Evolutionary conservation across 2,888 invertebrate genomes (phyloP), one percentile per base, ranked within the genome.

Genomic region (Pterostichus madidus): DNA sequence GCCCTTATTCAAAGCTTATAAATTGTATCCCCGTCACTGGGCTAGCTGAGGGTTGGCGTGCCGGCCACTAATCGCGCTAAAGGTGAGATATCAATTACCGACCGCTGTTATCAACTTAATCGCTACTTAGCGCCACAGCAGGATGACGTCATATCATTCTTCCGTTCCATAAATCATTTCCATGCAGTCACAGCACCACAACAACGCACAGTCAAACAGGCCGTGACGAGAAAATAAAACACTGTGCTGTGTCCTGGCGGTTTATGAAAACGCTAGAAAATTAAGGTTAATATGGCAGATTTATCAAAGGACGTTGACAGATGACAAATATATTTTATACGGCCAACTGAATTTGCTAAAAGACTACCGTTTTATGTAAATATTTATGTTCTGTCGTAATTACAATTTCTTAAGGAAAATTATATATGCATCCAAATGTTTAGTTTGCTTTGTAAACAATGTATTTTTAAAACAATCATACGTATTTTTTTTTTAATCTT

Each of bases 21-120:
- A 39, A 8, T 8, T 5, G 7, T 39, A 6, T 0, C 39, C 8
- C 39, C 39, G 39, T 39, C 39, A 39, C 39, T 39, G 39, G 39
- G 39, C 39, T 7, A 3, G 39, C 39, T 39, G 7, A 39, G 39
- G 31, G 44, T 17, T 71, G 61, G 64, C 79, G 64, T 79, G 79
- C 39, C 8, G 79, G 8, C 2, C 61, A 6, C 24, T 79, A 79
- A 79, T 79, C 79, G 49, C 44, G 61, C n/a, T 46, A 46, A 46
- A 79, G 79, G 79, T 79, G 79, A 79, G 64, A 79, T 79, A 79
- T 79, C 79, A 79, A 79, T 79, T 79, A 79, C 79, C 64, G n/a
- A 59, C 44, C 31, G 32, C 61, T 49, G 64, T 79, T 79, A 79
- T 79, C 79, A 79, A 64, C 61, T 64, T 61, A 79, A 79, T 79